Conservation (phyloP, 92 coral and sea anemone genomes). For the Heteractis magnifica region DNA sequence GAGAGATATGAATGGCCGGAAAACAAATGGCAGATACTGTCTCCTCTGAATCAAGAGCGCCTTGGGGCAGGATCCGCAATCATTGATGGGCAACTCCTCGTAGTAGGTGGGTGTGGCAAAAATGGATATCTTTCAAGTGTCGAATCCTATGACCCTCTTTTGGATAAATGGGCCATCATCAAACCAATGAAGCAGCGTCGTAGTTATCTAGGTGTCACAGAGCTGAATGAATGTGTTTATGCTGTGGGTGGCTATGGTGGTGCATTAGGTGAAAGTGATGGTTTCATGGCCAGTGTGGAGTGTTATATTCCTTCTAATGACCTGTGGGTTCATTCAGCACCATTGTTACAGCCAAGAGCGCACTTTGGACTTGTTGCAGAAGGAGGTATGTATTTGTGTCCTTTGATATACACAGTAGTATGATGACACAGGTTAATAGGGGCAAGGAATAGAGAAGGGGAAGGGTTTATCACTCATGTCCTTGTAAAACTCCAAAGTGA, state of each 20-base stretch:
- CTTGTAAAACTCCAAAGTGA: no score
- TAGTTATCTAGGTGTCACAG: slow-evolving; percentile 60
- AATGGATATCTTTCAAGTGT: slow-evolving; percentile 66
- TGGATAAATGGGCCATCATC: slow-evolving; percentile 57
- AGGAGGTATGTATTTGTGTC: slow-evolving; percentile 47
- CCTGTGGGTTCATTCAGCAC: slow-evolving; percentile 57
- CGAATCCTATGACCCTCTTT: slow-evolving; percentile 63
- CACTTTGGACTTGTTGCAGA: slow-evolving; percentile 58
- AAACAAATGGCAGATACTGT: slow-evolving; percentile 58
- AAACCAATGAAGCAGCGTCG: slow-evolving; percentile 56
- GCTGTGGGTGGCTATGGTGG: slow-evolving; percentile 77
- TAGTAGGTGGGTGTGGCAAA: slow-evolving; percentile 60
- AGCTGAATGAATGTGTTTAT: slow-evolving; percentile 58
- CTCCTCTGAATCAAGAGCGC: slow-evolving; percentile 54
- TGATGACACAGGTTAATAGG: background rate
- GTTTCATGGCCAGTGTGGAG: slow-evolving; percentile 59
- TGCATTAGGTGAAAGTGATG: slow-evolving; percentile 37
- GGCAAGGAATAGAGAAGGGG: no score
- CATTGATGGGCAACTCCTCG: slow-evolving; percentile 47
- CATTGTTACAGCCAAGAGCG: slow-evolving; percentile 58
- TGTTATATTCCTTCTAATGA: slow-evolving; percentile 56
- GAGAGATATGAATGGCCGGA: slow-evolving; percentile 80
- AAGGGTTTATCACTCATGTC: no score
- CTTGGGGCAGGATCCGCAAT: slow-evolving; percentile 65
- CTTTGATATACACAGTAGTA: background rate